Evolutionary conservation across 2,113 vertebrate genomes (phyloP).

Genomic region (Porphyrio hochstetteri): DNA sequence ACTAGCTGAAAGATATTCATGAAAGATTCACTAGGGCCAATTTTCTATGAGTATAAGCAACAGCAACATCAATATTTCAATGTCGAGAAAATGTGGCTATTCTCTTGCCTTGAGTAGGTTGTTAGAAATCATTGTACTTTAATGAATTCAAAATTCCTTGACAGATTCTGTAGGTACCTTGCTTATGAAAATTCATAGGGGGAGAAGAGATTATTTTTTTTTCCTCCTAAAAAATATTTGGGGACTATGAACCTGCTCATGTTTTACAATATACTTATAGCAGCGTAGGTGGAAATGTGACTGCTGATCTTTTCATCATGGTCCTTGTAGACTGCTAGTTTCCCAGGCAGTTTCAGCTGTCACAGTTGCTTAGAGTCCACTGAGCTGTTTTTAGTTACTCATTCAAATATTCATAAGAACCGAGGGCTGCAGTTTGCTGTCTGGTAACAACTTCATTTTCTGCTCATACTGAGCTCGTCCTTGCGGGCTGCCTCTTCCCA

Average conservation of each 20-base stretch:
- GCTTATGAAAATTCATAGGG: slow-evolving; percentile 28
- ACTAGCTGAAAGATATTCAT: slow-evolving; percentile 78
- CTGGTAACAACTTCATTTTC: slow-evolving; percentile 84
- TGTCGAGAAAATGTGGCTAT: slow-evolving; percentile 46
- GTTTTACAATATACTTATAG: background rate
- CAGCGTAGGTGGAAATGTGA: background rate
- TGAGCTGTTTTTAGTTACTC: slow-evolving; percentile 86
- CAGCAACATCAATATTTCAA: slow-evolving; percentile 87
- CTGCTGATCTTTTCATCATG: slow-evolving; percentile 66
- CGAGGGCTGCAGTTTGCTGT: slow-evolving; percentile 78
- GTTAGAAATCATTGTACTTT: slow-evolving; percentile 61
- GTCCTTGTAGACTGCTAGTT: slow-evolving; percentile 71
- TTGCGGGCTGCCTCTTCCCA: slow-evolving; percentile 61
- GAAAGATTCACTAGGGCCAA: slow-evolving; percentile 83
- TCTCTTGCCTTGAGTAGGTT: slow-evolving; percentile 39
- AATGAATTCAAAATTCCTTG: slow-evolving; percentile 54
- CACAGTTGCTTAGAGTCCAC: slow-evolving; percentile 86
- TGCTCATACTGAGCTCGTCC: slow-evolving; percentile 73
- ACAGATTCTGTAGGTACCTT: background rate
- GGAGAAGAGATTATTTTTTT: background rate
- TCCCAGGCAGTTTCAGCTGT: slow-evolving; percentile 86
- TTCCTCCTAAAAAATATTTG: background rate
- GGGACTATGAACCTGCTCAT: background rate
- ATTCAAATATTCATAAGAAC: slow-evolving; percentile 94
- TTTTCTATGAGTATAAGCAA: slow-evolving; percentile 81